phyloP scores from a whole-genome alignment of 2,888 invertebrate species.

The Polia nebulosa region DNA sequence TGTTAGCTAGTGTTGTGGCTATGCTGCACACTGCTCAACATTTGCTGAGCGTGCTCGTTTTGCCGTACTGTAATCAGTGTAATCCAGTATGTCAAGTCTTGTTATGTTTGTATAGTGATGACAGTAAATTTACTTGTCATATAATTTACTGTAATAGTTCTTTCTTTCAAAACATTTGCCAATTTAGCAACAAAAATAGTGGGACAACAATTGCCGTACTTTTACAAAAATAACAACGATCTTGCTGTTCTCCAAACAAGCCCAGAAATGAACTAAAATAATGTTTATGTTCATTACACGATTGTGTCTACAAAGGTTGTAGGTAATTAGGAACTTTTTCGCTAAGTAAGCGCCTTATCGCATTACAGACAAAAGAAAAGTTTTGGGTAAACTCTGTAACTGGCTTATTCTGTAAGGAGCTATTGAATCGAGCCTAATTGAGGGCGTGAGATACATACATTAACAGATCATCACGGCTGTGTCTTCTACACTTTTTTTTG shows the following conservation, averaged over 20 bases:
- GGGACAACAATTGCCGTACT: background rate
- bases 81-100: no score
- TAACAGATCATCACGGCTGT: no score
- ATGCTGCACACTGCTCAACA: no score
- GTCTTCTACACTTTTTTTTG: no score
- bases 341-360: conserved; percentile 57
- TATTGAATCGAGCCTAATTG: conserved; percentile 23
- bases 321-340: conserved; percentile 58
- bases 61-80: no score
- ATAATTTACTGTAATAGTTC: no score
- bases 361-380: conserved; percentile 52
- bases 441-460: conserved; percentile 6
- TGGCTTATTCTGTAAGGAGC: conserved; percentile 18
- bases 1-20: no score
- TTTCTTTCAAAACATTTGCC: background rate
- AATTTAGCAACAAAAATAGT: background rate
- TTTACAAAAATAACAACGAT: background rate
- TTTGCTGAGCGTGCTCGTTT: no score
- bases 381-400: conserved; percentile 44
- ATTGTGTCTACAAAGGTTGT: conserved; percentile 39
- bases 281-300: conserved; percentile 35
- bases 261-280: conserved; percentile 7
- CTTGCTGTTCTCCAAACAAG: conserved; percentile 2
- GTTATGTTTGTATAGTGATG: no score
- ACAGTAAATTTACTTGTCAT: no score